Evolutionary conservation across 2,113 vertebrate species (phyloP).

Genomic region (Chaetorhynchus papuensis): DNA sequence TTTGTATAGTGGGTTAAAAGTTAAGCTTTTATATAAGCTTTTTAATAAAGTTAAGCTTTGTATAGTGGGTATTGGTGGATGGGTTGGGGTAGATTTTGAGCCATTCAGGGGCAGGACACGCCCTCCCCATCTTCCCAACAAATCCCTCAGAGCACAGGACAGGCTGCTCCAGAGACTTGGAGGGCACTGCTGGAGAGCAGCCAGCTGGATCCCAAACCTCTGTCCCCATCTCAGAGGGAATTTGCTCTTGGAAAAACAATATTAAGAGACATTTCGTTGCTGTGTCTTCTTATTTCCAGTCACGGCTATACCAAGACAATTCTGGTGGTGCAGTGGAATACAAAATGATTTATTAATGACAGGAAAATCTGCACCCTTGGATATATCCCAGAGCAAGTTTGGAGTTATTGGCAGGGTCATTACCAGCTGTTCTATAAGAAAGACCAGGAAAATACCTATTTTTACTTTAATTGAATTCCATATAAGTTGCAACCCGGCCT

Average conservation of each 20-base stretch:
- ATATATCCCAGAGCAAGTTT: constrained; percentile 15
- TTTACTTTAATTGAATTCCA: constrained; percentile 62
- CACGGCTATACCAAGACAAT: neutral
- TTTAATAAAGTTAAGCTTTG: too few species aligned
- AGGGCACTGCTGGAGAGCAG: neutral
- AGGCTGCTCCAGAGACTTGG: accelerated
- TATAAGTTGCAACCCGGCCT: constrained; percentile 14
- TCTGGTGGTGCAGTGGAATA: neutral
- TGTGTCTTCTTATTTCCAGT: neutral
- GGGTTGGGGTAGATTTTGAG: neutral
- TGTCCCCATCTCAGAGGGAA: too few species aligned
- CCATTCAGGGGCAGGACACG: neutral
- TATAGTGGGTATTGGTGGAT: accelerated
- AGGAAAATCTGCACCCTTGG: neutral
- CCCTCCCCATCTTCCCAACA: neutral
- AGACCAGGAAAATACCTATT: constrained; percentile 43
- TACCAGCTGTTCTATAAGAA: neutral
- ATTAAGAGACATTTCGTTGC: neutral
- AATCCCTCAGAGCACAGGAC: neutral
- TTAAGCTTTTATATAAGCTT: too few species aligned
- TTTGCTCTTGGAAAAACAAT: neutral
- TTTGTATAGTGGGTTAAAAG: accelerated
- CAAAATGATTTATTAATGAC: constrained; percentile 7
- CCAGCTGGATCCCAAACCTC: neutral
- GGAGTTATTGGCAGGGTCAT: constrained; percentile 19